Conservation (phyloP, 2,113 vertebrate genomes). For the Lethenteron camtschaticum region DNA sequence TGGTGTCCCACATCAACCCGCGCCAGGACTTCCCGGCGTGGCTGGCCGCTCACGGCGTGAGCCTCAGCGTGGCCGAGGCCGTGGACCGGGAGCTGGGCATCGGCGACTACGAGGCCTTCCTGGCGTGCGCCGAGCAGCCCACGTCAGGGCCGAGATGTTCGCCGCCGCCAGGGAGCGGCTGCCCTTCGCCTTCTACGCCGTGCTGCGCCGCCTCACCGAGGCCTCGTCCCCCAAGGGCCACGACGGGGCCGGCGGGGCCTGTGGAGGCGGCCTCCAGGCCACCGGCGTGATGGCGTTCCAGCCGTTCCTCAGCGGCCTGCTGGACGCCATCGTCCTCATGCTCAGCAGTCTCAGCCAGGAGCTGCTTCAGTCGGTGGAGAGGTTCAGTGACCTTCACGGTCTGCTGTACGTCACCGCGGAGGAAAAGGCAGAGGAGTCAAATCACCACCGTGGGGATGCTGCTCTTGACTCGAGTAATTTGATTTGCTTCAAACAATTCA, state of each 20-base stretch:
- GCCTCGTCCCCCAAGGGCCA: background rate
- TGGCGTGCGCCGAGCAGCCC: background rate
- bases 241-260: background rate
- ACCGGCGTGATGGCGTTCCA: too few species aligned
- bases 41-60: too few species aligned
- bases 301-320: background rate
- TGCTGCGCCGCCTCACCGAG: background rate
- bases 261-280: background rate
- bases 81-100: background rate
- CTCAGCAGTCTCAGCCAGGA: constrained; percentile 5
- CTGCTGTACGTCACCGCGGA: too few species aligned
- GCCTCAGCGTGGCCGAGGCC: too few species aligned
- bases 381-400: too few species aligned
- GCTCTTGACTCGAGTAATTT: too few species aligned
- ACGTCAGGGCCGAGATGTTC: background rate
- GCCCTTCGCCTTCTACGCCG: background rate
- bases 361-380: background rate
- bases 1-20: too few species aligned
- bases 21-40: too few species aligned
- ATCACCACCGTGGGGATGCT: too few species aligned
- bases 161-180: background rate
- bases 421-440: too few species aligned
- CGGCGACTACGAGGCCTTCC: background rate
- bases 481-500: too few species aligned
- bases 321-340: constrained; percentile 4